phyloP scores from a whole-genome alignment of 2,113 vertebrate genomes.

The Carollia perspicillata region DNA sequence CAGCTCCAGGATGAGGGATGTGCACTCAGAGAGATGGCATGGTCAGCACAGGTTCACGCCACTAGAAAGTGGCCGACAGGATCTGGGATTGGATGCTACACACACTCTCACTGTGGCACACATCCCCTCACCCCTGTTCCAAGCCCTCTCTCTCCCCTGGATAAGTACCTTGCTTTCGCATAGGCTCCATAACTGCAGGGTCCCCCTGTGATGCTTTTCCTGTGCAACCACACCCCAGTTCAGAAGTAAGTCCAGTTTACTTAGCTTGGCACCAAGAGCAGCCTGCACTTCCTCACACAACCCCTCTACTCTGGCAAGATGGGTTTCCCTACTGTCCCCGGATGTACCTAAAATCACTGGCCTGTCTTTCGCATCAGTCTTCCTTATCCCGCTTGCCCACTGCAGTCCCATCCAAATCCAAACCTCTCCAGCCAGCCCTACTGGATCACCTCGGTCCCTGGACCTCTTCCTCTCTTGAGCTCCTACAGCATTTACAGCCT shows the following conservation, averaged over 20 bases:
- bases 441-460: neutral
- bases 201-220: neutral
- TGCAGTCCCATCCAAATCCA: neutral
- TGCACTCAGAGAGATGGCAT: accelerated
- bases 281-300: neutral
- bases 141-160: neutral
- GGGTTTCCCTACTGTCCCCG: neutral
- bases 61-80: neutral
- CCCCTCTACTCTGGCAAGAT: neutral
- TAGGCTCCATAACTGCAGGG: accelerated
- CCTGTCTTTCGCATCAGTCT: neutral
- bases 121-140: too few species aligned
- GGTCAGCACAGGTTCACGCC: neutral
- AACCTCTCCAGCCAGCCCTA: neutral
- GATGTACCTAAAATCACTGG: neutral
- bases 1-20: neutral
- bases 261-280: neutral
- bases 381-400: too few species aligned
- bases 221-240: accelerated
- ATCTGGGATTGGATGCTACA: neutral
- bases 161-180: neutral
- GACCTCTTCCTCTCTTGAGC: neutral
- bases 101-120: neutral
- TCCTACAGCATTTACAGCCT: neutral
- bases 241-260: neutral